Evolutionary conservation across 2,113 vertebrate species (phyloP).

Genomic region (Epinephelus moara): DNA sequence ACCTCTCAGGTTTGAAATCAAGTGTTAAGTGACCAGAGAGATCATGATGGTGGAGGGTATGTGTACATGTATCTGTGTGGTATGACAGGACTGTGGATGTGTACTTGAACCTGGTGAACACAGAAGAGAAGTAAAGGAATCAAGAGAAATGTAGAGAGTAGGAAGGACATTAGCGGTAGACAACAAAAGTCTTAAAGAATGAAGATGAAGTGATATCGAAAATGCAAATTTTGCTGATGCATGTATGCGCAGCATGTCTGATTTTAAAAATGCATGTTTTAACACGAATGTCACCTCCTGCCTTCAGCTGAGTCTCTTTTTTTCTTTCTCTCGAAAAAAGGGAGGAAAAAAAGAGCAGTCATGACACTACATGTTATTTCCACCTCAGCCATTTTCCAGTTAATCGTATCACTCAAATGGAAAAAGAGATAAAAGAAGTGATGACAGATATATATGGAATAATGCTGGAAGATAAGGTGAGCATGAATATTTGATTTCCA

Average conservation of each 20-base stretch:
- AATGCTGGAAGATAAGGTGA: conserved; percentile 36
- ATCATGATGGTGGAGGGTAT: conserved; percentile 20
- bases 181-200: background rate
- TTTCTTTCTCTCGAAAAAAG: conserved; percentile 11
- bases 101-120: background rate
- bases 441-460: conserved; percentile 35
- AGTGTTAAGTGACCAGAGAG: conserved; percentile 59
- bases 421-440: conserved; percentile 41
- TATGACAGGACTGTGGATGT: background rate
- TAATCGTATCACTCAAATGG: conserved; percentile 32
- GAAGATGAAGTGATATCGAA: background rate
- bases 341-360: conserved; percentile 42
- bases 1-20: conserved; percentile 59
- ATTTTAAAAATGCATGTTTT: conserved; percentile 62
- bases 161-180: background rate
- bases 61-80: background rate
- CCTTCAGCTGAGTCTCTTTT: conserved; percentile 36
- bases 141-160: background rate
- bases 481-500: conserved; percentile 42
- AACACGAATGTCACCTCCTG: conserved; percentile 49
- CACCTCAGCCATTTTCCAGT: conserved; percentile 32
- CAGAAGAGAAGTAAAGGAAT: background rate
- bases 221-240: background rate
- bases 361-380: conserved; percentile 71
- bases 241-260: conserved; percentile 6